Conservation (phyloP, 2,797 vertebrate species). For the Sarcophilus harrisii region DNA sequence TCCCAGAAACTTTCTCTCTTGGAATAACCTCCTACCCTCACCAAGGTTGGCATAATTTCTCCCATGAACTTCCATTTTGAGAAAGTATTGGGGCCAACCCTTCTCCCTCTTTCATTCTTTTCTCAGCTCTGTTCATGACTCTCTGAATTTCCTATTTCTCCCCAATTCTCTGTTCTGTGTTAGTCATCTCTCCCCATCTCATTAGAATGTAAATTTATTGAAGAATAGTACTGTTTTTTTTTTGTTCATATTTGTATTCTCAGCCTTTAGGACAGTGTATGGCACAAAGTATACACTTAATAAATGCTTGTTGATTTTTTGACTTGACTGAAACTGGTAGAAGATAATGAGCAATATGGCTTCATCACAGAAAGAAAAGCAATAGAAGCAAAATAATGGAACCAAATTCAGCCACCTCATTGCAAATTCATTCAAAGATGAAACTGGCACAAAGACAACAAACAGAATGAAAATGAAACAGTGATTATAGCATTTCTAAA, state of each 20-base stretch:
- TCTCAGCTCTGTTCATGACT: too few relatives aligned
- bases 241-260: background rate
- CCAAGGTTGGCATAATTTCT: too few relatives aligned
- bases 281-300: background rate
- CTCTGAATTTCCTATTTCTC: background rate
- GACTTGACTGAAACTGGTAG: background rate
- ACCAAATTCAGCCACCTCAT: background rate
- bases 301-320: background rate
- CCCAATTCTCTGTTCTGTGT: background rate
- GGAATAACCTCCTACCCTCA: background rate
- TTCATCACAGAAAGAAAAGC: background rate
- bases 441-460: background rate
- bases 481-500: background rate
- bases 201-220: background rate
- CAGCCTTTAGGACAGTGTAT: background rate
- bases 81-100: background rate
- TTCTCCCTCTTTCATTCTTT: fast-evolving
- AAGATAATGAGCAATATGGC: background rate
- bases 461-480: background rate
- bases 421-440: background rate
- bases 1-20: background rate
- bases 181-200: background rate
- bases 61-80: background rate
- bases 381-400: background rate
- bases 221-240: background rate